These are phyloP conservation scores for Clunio marinus DNA, from an alignment of 2,888 invertebrate species.

Conservation along the genomic window DNA sequence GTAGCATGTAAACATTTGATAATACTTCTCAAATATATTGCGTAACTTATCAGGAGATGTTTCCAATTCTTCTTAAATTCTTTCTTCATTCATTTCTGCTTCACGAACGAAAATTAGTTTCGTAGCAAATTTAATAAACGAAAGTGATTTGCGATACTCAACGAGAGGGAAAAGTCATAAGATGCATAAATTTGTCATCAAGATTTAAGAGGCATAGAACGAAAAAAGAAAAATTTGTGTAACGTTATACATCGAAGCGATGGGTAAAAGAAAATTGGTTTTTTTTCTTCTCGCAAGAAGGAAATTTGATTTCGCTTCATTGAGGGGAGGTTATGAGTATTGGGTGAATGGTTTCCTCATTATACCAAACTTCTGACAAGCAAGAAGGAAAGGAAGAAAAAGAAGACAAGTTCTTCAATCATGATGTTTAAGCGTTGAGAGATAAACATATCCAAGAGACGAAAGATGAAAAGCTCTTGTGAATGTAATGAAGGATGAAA, in stretches of 20 bases:
- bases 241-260: background rate
- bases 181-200: slow-evolving; percentile 27
- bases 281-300: slow-evolving; percentile 4
- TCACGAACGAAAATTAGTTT: background rate
- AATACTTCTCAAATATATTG: background rate
- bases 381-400: background rate
- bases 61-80: no score
- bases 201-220: slow-evolving; percentile 13
- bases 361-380: background rate
- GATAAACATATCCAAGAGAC: background rate
- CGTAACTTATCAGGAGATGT: no score
- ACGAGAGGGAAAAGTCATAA: background rate
- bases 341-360: background rate
- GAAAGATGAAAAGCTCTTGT: background rate
- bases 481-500: no score
- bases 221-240: slow-evolving; percentile 7
- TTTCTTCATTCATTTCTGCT: no score
- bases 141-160: background rate
- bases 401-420: background rate
- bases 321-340: background rate
- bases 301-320: slow-evolving; percentile 24
- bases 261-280: slow-evolving; percentile 22
- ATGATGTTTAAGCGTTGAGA: background rate
- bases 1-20: background rate
- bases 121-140: background rate